Base-by-base conservation (phyloP, 2,888 invertebrate genomes). In the Drepanosiphum platanoidis region DNA sequence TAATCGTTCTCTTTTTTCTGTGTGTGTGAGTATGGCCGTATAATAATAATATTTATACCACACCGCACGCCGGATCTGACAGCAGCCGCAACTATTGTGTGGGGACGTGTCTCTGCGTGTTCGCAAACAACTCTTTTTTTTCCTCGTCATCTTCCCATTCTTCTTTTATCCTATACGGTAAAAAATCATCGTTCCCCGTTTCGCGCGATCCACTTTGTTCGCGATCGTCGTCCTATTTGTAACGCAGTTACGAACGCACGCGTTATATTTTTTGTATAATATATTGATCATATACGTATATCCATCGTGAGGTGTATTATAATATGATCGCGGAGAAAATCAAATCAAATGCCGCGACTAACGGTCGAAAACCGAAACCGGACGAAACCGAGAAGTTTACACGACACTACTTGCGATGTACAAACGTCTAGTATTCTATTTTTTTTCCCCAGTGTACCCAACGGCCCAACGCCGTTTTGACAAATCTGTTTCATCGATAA, bases 121-220 rank as follows among this genome's bases (percentile, higher is more conserved):
- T n/a, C 64, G n/a, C 58, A 74, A 74, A 32, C 74, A 74, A 82
- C 61, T 42, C 82, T 30, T 68, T 72, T 64, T 61, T 82, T 61
- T 61, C 32, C 36, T n/a, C 36, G 9, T 36, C 27, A 27, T 71
- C 42, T 39, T 42, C 36, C 3, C 39, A 5, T 39, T n/a, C 30
- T 8, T 18, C 11, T n/a, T 42, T 30, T 13, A 22, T 34, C 36
- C 39, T 42, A 30, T 13, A n/a, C n/a, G n/a, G 27, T 11, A 58
- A 15, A n/a, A 58, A 8, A 15, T 39, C 4, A 13, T 42, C n/a
- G 22, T 71, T 68, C 39, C 32, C n/a, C n/a, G 36, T 42, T 82
- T 64, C n/a, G 42, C n/a, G 70, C 22, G 52, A 61, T 42, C 22
- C 71, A 30, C 39, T 39, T 39, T 72, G 58, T 80, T 36, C 11